Percentiles rank a stretch among this genome's conserved stretches.
Conservation (phyloP, 1,140 invertebrate species). For the Bombus cullumanus region DNA sequence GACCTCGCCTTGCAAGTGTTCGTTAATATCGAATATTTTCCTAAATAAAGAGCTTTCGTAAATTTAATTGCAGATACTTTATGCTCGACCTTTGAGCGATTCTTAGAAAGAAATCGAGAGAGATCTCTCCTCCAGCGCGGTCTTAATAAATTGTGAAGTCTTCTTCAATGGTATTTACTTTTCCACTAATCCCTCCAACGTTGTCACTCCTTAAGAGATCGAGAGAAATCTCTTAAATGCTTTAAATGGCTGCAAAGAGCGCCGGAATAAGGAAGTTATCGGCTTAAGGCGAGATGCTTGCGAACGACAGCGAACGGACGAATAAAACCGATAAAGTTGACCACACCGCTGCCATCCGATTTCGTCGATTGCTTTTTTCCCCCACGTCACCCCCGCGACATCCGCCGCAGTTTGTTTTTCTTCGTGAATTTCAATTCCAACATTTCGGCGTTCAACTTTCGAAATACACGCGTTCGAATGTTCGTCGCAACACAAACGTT, state of each 20-base stretch:
- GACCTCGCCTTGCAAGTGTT: neutral
- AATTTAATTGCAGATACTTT: slow-evolving; percentile 21
- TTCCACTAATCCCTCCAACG: slow-evolving; percentile 36
- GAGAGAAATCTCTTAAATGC: slow-evolving; percentile 53
- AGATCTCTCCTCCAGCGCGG: neutral
- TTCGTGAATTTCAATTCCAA: slow-evolving; percentile 2
- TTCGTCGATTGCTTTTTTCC: neutral
- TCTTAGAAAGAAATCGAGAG: neutral
- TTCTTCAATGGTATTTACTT: slow-evolving; percentile 25
- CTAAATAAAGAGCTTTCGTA: neutral
- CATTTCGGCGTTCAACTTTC: neutral
- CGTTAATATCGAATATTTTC: slow-evolving; percentile 10
- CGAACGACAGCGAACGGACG: slow-evolving; percentile 6
- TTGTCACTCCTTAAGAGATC: slow-evolving; percentile 49
- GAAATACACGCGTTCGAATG: neutral
- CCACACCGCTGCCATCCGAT: neutral
- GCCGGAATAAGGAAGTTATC: slow-evolving; percentile 61
- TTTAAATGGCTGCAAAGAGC: slow-evolving; percentile 55
- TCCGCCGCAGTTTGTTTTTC: neutral
- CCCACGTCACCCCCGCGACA: neutral
- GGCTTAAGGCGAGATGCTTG: slow-evolving; percentile 38
- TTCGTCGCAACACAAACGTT: neutral
- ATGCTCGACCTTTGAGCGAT: neutral
- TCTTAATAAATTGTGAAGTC: slow-evolving; percentile 32
- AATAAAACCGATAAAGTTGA: slow-evolving; percentile 31